Base-by-base conservation (phyloP, 2,113 vertebrate species). In the Eulemur rufifrons region DNA sequence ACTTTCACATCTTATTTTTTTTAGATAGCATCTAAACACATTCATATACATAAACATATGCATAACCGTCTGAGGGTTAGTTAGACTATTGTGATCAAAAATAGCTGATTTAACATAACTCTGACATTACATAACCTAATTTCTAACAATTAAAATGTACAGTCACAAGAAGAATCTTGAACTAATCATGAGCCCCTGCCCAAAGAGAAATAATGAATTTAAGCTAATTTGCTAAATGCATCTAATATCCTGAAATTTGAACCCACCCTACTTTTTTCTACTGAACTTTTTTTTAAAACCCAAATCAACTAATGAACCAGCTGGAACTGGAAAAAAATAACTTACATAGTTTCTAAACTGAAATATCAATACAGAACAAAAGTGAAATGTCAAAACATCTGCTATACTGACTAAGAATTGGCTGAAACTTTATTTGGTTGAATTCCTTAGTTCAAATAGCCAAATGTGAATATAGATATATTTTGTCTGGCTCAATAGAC, bases 371-470 rank as follows among this genome's bases (percentile, higher is more conserved):
- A 86, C 5, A 90, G 47, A 86, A 9, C n/a, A 91, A 95, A 93
- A 93, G 18, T 39, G 47, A 93, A 90, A 68, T 90, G 87, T 88
- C 71, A 89, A 85, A 88, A 96, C 34, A 94, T 86, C 66, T 96
- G 73, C 52, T 56, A 39, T 5, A 78, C 6, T 88, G 17, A 91
- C 42, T 89, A 45, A 73, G 34, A 96, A 77, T 50, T 82, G 84
- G 20, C 29, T 96, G 61, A 95, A 96, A 83, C 25, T 82, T 93
- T 73, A 88, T 84, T 88, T 69, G 25, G 4, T 81, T 95, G 69
- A 76, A 85, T 88, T 88, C 12, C 18, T 95, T 89, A 56, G 39
- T 80, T 93, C 50, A 86, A 82, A 92, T 15, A 94, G 18, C 37
- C 37, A 81, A 80, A 11, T 83, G n/a, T 61, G 8, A 42, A 39